A percentile compares a stretch with the other conserved stretches of the same genome.
phyloP scores from a whole-genome alignment of 2,113 vertebrate species.

The Albula goreensis region DNA sequence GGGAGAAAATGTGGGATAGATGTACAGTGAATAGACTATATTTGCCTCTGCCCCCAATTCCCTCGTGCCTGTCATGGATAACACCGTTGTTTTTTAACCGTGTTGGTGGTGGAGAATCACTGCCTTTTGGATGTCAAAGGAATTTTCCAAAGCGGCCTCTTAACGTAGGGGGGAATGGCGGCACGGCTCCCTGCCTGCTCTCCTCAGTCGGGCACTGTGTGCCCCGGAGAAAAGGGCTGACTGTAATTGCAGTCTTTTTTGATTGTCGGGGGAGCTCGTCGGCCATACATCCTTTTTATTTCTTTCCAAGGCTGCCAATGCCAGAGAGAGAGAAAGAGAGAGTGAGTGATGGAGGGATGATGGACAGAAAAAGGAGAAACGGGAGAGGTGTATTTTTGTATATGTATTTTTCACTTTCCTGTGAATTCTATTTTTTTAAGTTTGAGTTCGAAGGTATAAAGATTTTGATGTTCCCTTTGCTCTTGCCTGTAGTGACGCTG shows the following conservation, averaged over 20 bases:
- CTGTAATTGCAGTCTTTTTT: constrained; percentile 51
- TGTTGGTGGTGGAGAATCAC: constrained; percentile 46
- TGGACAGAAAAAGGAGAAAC: constrained; percentile 31
- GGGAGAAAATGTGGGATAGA: constrained; percentile 16
- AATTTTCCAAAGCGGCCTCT: constrained; percentile 58
- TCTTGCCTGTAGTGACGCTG: constrained; percentile 64
- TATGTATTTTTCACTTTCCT: constrained; percentile 65
- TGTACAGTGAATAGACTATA: constrained; percentile 1
- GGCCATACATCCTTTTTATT: constrained; percentile 69
- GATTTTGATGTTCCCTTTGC: constrained; percentile 60
- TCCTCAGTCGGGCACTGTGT: constrained; percentile 13
- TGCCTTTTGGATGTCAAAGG: neutral
- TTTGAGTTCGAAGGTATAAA: constrained; percentile 52
- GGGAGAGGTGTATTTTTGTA: constrained; percentile 52
- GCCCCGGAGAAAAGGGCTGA: constrained; percentile 36
- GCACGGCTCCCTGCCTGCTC: constrained; percentile 50
- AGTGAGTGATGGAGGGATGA: neutral
- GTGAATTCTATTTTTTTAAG: constrained; percentile 71
- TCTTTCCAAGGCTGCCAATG: constrained; percentile 69
- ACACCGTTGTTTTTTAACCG: constrained; percentile 37
- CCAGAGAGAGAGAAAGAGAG: constrained; percentile 46
- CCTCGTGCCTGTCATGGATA: constrained; percentile 16
- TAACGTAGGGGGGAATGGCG: constrained; percentile 61
- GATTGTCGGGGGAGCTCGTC: constrained; percentile 66
- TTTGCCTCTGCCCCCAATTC: neutral